A percentile compares a stretch with the other conserved stretches of the same genome.
phyloP scores from a whole-genome alignment of 2,113 vertebrate species.

The Callaeas wilsoni region DNA sequence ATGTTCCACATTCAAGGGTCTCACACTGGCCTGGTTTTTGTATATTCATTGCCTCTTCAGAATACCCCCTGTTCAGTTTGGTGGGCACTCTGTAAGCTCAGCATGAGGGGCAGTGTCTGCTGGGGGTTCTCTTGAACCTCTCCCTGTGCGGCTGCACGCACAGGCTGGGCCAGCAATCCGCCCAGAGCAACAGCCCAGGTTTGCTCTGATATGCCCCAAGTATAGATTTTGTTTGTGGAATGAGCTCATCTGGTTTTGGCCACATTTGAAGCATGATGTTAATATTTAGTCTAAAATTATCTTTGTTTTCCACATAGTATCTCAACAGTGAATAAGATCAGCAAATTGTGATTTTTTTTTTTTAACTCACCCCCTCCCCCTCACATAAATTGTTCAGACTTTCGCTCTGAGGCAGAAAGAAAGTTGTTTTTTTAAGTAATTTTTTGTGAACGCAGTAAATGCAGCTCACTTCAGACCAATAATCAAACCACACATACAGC shows the following conservation, averaged over 20 bases:
- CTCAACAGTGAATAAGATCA: not conserved
- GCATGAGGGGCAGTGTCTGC: not conserved
- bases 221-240: not conserved
- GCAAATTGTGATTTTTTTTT: not conserved
- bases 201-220: not conserved
- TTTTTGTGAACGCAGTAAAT: not conserved
- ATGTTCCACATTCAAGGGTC: not conserved
- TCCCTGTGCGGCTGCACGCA: not conserved
- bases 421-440: not conserved
- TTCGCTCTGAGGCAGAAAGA: not conserved
- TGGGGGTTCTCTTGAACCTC: not conserved
- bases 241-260: not conserved
- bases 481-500: not conserved
- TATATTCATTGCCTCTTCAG: not conserved
- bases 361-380: not conserved
- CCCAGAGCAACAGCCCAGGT: not conserved
- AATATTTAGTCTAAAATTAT: not conserved
- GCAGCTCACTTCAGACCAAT: not conserved
- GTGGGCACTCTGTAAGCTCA: not conserved
- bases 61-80: not conserved
- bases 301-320: not conserved
- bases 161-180: not conserved
- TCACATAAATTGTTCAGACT: not conserved
- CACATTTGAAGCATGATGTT: not conserved
- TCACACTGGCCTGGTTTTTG: rapidly evolving